Evolutionary conservation across 1,140 invertebrate species (phyloP), one percentile per base, ranked within the genome.

Genomic region (Cydia pomonella): DNA sequence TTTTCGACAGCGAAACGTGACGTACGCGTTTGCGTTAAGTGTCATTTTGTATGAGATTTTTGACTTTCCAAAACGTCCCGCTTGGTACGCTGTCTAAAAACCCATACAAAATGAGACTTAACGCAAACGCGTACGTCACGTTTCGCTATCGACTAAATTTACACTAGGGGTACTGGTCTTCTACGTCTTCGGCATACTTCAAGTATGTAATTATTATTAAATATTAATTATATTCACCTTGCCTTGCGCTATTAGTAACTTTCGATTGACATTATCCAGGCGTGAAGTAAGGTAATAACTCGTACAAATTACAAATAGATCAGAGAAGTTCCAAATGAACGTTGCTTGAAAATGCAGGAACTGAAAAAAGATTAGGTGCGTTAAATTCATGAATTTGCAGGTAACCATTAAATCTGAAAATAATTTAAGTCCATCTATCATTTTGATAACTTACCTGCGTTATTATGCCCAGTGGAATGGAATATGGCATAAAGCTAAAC

Each of bases 261-360:
- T 91, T 66, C 85, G 89, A 78, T 95, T 95, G 2, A 95, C 80
- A 76, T 94, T 93, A 23, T 93, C 88, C 76, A 95, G 93, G 16
- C 94, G 87, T 23, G 94, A 93, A 0, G 94, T 93, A 53, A 95
- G 79, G 71, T 95, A 95, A 44, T 94, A 92, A 72, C 95, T 95
- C 74, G 95, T 88, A 25, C 95, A 91, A 64, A 95, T 95, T 12
- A 95, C 92, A 78, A 95, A 95, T 16, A 95, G 80, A 79, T 95
- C 95, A 29, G 94, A 94, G 74, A 95, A 95, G 77, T 95, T 95
- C 95, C 95, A 95, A 1, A 94, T 94, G 69, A 95, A 95, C 0
- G 94, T 94, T 47, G 94, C 93, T 21, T 95, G 89, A 18, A 95
- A 85, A 73, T 95, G 94, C 6, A 94, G 83, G 63, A 94, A 87